Base-by-base conservation (phyloP, 2,797 vertebrate genomes). In the Pelobates cultripes region DNA sequence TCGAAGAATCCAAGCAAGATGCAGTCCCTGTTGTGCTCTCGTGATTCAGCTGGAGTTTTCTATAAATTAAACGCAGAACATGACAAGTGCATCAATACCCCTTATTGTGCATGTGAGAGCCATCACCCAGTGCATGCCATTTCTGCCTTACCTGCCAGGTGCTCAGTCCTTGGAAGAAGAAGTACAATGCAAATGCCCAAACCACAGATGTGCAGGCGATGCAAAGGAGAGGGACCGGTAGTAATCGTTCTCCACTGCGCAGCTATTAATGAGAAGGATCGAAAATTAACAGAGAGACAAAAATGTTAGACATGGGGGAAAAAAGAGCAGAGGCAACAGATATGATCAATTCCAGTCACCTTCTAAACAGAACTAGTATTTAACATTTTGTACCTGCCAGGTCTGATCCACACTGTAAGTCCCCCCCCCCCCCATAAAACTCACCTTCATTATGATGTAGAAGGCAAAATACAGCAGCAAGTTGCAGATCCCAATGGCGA, bases 101-200 rank as follows among this genome's bases (percentile, higher is more conserved):
- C 28, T 28, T 28, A 28, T 28, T 28, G 28, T 28, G 28, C 28
- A 28, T 28, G 28, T 28, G 2, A 28, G 28, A 28, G 28, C 10
- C 47, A 51, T 51, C 47, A 5, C 45, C 47, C 47, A 10, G 5
- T 10, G 47, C 5, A 51, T 14, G 45, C 1, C 12, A 43, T 17
- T 12, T 44, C 8, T 7, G 43, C n/a, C 95, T 91, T 71, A 99
- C 98, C 96, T 99, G 96, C 98, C 97, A 99, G 69, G 97, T 99
- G 91, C 97, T 99, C 85, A 99, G 96, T 44, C 98, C 98, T 91
- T 99, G 98, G 92, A 99, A 99, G 93, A 99, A 99, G 94, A 99
- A 99, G 87, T 96, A 99, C 63, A 99, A 94, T 0, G 98, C 98
- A 0, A 97, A 96, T 80, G 96, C 97, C 98, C 98, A 99, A 12